A percentile compares a stretch with the other conserved stretches of the same genome.
Conservation (phyloP, 2,797 vertebrate genomes). For the Echeneis naucrates region DNA sequence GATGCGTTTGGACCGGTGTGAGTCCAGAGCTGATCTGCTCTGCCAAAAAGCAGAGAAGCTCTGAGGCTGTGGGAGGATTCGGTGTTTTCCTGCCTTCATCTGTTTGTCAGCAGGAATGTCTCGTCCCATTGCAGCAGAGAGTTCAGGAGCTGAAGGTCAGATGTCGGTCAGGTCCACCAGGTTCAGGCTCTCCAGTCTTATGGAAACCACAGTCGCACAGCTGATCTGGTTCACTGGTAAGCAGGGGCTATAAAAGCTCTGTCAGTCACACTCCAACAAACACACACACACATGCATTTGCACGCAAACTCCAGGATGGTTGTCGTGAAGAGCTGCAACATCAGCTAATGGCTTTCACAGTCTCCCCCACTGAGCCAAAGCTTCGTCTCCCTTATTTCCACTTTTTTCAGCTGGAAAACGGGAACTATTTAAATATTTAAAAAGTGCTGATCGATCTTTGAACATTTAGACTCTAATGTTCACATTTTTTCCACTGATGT, state of each 20-base stretch:
- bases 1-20: too few species aligned
- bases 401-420: slow-evolving; percentile 16
- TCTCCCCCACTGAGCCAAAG: slow-evolving; percentile 80
- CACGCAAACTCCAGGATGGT: slow-evolving; percentile 78
- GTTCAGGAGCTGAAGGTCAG: slow-evolving; percentile 85
- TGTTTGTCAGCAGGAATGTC: slow-evolving; percentile 3
- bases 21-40: too few species aligned
- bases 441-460: too few species aligned
- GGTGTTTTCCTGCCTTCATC: neutral
- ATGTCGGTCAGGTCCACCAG: slow-evolving; percentile 79
- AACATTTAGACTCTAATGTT: neutral
- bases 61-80: neutral
- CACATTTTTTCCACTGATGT: neutral
- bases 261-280: slow-evolving; percentile 29
- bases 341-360: slow-evolving; percentile 91
- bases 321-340: slow-evolving; percentile 69
- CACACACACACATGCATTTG: slow-evolving; percentile 30
- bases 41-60: neutral
- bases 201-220: slow-evolving; percentile 85
- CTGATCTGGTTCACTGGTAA: slow-evolving; percentile 60
- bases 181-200: slow-evolving; percentile 81
- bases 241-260: slow-evolving; percentile 67
- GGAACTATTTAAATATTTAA: neutral
- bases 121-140: slow-evolving; percentile 56
- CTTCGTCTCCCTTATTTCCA: neutral